These are phyloP conservation scores for Ferrisia virgata DNA, from an alignment of 2,888 invertebrate species.

Conservation along the genomic window DNA sequence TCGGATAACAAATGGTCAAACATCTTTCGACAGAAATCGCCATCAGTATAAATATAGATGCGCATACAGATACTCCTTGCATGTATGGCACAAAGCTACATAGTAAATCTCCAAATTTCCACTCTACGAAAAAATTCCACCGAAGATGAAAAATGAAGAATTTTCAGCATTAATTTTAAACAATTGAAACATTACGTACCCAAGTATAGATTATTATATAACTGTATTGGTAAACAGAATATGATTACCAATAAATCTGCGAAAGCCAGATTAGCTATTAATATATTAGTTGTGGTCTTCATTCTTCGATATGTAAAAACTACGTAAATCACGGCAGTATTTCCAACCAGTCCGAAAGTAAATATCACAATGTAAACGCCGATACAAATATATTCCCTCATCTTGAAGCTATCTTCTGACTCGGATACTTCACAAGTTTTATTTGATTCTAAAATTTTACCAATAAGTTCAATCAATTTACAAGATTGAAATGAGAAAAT, in stretches of 20 bases:
- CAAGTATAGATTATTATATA: not conserved
- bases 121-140: constrained; percentile 57
- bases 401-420: not conserved
- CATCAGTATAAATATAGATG: constrained; percentile 59
- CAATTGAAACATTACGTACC: not conserved
- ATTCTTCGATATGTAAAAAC: not conserved
- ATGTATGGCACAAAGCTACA: constrained; percentile 60
- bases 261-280: not conserved
- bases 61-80: constrained; percentile 60
- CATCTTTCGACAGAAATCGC: constrained; percentile 60
- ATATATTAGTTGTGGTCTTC: not conserved
- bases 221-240: not conserved
- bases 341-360: not conserved
- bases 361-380: not conserved
- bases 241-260: not conserved
- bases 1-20: constrained; percentile 56
- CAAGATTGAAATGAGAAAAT: too few species aligned
- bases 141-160: too few species aligned
- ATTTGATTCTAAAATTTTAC: not conserved
- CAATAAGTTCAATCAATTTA: not conserved
- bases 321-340: not conserved
- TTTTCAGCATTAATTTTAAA: not conserved
- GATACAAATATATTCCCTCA: not conserved
- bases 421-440: not conserved
- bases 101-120: constrained; percentile 59